A percentile compares a stretch with the other conserved stretches of the same genome.
These are phyloP conservation scores for Spilarctia lutea DNA, from an alignment of 2,888 invertebrate genomes.

Conservation along the genomic window DNA sequence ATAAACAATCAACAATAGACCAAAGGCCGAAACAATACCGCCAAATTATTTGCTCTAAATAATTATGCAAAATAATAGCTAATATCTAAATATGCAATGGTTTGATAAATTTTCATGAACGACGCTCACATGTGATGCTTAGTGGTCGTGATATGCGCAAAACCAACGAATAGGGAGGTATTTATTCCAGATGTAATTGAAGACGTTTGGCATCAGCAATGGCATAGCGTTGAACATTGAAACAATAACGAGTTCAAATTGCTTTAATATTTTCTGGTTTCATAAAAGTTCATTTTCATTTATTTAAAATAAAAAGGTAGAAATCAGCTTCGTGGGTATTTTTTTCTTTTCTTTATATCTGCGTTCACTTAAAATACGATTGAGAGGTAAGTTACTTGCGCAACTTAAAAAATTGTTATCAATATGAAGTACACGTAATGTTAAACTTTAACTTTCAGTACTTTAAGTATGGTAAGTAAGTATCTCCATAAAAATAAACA, in stretches of 20 bases:
- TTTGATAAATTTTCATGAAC: neutral
- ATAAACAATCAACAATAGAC: too few species aligned
- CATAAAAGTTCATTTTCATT: slow-evolving; percentile 42
- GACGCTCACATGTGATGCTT: slow-evolving; percentile 5
- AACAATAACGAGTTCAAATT: slow-evolving; percentile 58
- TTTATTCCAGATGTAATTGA: slow-evolving; percentile 56
- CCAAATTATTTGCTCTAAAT: too few species aligned
- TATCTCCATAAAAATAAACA: neutral
- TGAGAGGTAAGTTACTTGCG: neutral
- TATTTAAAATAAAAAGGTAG: slow-evolving; percentile 7
- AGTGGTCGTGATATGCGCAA: slow-evolving; percentile 29
- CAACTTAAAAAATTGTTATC: neutral
- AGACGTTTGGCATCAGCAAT: slow-evolving; percentile 50
- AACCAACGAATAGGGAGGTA: slow-evolving; percentile 48
- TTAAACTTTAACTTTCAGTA: neutral
- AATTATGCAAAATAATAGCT: neutral
- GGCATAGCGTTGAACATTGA: slow-evolving; percentile 44
- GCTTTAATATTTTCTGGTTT: slow-evolving; percentile 52
- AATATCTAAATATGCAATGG: neutral
- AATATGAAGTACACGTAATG: neutral
- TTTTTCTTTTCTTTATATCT: neutral
- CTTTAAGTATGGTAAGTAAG: neutral
- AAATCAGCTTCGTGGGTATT: neutral
- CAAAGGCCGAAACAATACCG: too few species aligned
- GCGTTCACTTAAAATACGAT: neutral